A percentile compares a stretch with the other conserved stretches of the same genome.
Evolutionary conservation across 2,797 vertebrate species (phyloP).

Genomic region (Protonibea diacanthus): DNA sequence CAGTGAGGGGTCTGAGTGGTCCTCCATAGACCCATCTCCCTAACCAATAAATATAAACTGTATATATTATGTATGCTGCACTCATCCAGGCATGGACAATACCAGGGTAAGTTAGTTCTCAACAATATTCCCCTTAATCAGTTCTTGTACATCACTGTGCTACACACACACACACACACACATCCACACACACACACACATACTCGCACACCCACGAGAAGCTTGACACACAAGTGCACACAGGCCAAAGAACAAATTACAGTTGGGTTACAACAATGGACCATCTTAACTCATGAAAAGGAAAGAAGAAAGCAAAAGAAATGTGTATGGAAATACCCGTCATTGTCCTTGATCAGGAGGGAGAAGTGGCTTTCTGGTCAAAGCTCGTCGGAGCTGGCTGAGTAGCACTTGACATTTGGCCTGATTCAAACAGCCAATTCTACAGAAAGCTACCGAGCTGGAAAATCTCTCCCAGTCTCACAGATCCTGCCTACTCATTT

Average conservation of each 20-base stretch:
- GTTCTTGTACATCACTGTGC: slow-evolving; percentile 81
- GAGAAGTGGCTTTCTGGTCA: slow-evolving; percentile 78
- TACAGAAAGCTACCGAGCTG: slow-evolving; percentile 78
- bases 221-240: slow-evolving; percentile 81
- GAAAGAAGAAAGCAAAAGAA: slow-evolving; percentile 66
- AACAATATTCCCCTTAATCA: slow-evolving; percentile 79
- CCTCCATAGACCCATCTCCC: slow-evolving; percentile 68
- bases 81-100: slow-evolving; percentile 78
- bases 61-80: slow-evolving; percentile 84
- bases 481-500: slow-evolving; percentile 60
- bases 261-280: slow-evolving; percentile 78
- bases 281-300: slow-evolving; percentile 65
- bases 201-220: slow-evolving; percentile 71
- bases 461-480: slow-evolving; percentile 73
- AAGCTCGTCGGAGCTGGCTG: slow-evolving; percentile 72
- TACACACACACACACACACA: slow-evolving; percentile 61
- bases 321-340: slow-evolving; percentile 78
- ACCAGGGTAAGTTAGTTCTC: slow-evolving; percentile 79
- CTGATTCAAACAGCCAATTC: slow-evolving; percentile 84
- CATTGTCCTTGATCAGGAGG: slow-evolving; percentile 77
- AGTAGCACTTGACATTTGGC: slow-evolving; percentile 87
- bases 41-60: slow-evolving; percentile 87
- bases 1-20: slow-evolving; percentile 59
- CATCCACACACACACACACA: slow-evolving; percentile 51
- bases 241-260: slow-evolving; percentile 81